Evolutionary conservation across 2,888 invertebrate genomes (phyloP).

Genomic region (Cerastis rubricosa): DNA sequence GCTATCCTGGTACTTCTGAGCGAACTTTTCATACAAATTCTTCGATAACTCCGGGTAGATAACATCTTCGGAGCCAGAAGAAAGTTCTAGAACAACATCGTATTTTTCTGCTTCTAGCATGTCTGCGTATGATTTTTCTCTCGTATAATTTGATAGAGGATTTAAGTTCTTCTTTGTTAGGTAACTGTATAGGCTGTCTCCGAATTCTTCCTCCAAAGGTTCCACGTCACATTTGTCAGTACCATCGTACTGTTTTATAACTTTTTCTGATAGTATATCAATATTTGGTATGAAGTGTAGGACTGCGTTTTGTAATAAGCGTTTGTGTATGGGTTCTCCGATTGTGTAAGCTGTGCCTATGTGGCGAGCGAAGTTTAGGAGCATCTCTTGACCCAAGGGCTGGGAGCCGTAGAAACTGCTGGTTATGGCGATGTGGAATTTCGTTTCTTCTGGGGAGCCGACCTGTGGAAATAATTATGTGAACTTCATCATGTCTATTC

Average conservation of each 20-base stretch:
- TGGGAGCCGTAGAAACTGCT: conserved; percentile 96
- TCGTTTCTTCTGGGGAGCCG: conserved; percentile 94
- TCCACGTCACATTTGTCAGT: conserved; percentile 80
- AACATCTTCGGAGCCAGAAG: conserved; percentile 93
- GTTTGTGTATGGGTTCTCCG: conserved; percentile 92
- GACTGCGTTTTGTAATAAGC: conserved; percentile 93
- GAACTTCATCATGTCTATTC: too few relatives aligned
- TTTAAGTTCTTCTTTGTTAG: conserved; percentile 84
- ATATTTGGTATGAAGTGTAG: conserved; percentile 94
- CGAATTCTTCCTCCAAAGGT: conserved; percentile 91
- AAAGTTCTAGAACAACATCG: conserved; percentile 93
- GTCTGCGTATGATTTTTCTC: conserved; percentile 92
- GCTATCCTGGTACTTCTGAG: conserved; percentile 84
- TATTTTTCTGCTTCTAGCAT: conserved; percentile 93
- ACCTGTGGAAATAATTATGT: conserved; percentile 85
- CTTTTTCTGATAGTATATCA: conserved; percentile 79
- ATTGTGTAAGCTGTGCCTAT: conserved; percentile 93
- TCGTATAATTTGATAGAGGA: conserved; percentile 84
- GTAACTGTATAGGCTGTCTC: conserved; percentile 91
- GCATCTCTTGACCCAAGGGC: conserved; percentile 96
- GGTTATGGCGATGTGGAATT: conserved; percentile 95
- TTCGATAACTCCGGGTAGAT: conserved; percentile 85
- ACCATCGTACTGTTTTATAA: conserved; percentile 77
- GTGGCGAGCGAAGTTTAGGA: conserved; percentile 95
- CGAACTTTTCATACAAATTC: conserved; percentile 87